phyloP scores from a whole-genome alignment of 2,113 vertebrate species.

The Chrysochloris asiatica region DNA sequence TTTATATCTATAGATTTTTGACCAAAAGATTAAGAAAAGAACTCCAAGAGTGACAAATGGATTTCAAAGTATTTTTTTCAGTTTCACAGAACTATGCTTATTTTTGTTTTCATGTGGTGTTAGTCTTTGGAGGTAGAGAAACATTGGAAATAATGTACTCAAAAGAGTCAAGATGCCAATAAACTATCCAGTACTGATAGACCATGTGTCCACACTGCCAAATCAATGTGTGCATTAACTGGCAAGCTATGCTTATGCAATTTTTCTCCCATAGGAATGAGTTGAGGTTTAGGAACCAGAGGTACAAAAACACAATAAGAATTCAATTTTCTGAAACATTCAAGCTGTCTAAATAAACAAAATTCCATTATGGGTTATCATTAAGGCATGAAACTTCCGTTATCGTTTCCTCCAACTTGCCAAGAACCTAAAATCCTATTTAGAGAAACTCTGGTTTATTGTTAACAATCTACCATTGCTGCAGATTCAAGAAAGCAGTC shows the following conservation, averaged over 20 bases:
- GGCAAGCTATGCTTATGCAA: constrained; percentile 53
- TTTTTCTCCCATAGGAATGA: constrained; percentile 49
- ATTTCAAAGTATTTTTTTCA: constrained; percentile 13
- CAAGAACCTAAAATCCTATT: constrained; percentile 64
- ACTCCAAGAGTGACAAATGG: neutral
- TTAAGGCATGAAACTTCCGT: constrained; percentile 72
- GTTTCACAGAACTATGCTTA: neutral
- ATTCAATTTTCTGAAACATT: constrained; percentile 81
- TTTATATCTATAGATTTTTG: neutral
- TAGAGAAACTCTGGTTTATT: constrained; percentile 53
- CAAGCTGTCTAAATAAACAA: constrained; percentile 75
- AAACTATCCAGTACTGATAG: constrained; percentile 40
- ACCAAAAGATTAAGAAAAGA: neutral
- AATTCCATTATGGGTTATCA: constrained; percentile 56
- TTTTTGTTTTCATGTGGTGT: constrained; percentile 34
- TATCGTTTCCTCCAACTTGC: constrained; percentile 60
- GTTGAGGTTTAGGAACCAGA: constrained; percentile 70
- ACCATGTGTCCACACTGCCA: constrained; percentile 35
- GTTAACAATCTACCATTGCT: constrained; percentile 64
- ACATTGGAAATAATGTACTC: constrained; percentile 43
- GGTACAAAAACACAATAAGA: constrained; percentile 79
- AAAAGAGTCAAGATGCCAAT: constrained; percentile 20
- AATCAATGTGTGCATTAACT: constrained; percentile 23
- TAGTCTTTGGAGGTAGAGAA: constrained; percentile 49
- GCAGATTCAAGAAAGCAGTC: constrained; percentile 44